Conservation (phyloP, 2,113 vertebrate species). For the Gallinago jamesoni region DNA sequence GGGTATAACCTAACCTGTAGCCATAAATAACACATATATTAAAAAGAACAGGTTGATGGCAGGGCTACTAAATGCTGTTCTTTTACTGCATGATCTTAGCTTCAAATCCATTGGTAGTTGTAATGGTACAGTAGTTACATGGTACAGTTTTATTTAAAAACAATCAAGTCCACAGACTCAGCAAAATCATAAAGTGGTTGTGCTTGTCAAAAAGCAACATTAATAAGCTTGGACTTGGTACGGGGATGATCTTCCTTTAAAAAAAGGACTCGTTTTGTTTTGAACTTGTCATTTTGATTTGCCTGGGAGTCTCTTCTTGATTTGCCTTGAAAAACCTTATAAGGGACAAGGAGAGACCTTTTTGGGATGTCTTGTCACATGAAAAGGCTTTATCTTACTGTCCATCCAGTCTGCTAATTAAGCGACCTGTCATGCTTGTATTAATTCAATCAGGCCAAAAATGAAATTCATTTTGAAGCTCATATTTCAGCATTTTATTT, state of each 20-base stretch:
- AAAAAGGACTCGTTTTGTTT: slow-evolving; percentile 31
- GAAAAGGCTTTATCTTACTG: slow-evolving; percentile 1
- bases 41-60: slow-evolving; percentile 9
- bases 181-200: slow-evolving; percentile 26
- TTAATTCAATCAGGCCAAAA: slow-evolving; percentile 37
- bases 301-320: slow-evolving; percentile 1
- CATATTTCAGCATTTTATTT: neutral
- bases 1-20: slow-evolving; percentile 26
- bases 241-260: neutral
- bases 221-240: slow-evolving; percentile 41
- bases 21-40: slow-evolving; percentile 43
- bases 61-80: neutral
- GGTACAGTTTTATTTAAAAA: neutral
- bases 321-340: slow-evolving; percentile 18
- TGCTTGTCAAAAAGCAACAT: slow-evolving; percentile 32
- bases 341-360: neutral
- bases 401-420: neutral
- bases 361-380: neutral
- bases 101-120: neutral
- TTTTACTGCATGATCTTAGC: neutral
- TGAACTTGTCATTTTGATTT: slow-evolving; percentile 60
- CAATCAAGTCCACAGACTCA: neutral
- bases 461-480: slow-evolving; percentile 35
- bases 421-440: neutral
- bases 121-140: neutral